A percentile compares a stretch with the other conserved stretches of the same genome.
Conservation (phyloP, 2,113 vertebrate genomes). For the Centropus unirufus region DNA sequence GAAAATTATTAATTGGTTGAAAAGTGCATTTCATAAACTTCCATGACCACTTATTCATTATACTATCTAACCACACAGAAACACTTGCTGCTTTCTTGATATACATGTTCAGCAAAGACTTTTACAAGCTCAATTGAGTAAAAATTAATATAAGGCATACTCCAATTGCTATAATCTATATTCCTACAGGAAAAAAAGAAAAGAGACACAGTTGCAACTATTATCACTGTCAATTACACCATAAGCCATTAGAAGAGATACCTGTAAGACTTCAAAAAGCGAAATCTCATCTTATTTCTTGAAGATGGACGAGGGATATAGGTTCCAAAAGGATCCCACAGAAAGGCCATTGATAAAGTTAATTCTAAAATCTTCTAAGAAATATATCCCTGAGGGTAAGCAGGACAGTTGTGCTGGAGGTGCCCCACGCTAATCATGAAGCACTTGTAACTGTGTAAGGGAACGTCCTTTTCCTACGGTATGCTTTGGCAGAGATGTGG, state of each 20-base stretch:
- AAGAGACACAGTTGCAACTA: neutral
- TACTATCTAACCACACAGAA: neutral
- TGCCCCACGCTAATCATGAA: conserved; percentile 44
- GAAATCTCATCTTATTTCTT: conserved; percentile 78
- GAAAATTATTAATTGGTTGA: neutral
- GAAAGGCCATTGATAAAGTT: conserved; percentile 77
- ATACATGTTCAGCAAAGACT: neutral
- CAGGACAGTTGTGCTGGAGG: neutral
- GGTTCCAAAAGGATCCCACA: conserved; percentile 73
- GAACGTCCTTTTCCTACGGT: conserved; percentile 65
- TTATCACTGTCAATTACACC: neutral
- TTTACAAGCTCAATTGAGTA: neutral
- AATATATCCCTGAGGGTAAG: conserved; percentile 16
- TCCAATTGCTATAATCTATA: neutral
- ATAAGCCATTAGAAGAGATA: conserved; percentile 53
- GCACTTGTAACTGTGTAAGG: conserved; percentile 58
- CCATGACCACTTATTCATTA: neutral
- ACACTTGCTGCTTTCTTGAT: neutral
- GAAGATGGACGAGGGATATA: conserved; percentile 60
- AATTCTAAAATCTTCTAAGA: conserved; percentile 6
- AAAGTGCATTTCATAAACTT: neutral
- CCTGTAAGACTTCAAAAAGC: conserved; percentile 88
- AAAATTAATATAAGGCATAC: neutral
- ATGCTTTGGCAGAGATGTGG: conserved; percentile 56
- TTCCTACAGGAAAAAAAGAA: neutral